A percentile compares a stretch with the other conserved stretches of the same genome.
Conservation (phyloP, 1,140 invertebrate species). For the Carposina sasakii region DNA sequence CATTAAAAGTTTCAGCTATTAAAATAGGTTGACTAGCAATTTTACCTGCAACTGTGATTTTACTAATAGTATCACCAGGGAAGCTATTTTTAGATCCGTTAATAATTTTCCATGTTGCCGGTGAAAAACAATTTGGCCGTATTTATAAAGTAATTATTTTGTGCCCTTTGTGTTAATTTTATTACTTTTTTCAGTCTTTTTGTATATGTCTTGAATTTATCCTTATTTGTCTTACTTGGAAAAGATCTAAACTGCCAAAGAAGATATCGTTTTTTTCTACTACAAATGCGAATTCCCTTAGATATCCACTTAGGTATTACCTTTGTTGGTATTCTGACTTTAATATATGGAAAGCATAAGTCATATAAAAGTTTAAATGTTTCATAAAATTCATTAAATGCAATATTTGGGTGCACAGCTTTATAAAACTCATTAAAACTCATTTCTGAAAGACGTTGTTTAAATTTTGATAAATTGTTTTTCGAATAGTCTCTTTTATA, state of each 20-base stretch:
- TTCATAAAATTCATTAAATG: constrained; percentile 1
- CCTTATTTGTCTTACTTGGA: not conserved
- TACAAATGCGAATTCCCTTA: not conserved
- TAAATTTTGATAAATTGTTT: constrained; percentile 7
- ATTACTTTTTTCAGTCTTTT: constrained; percentile 1
- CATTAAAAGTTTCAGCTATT: no score
- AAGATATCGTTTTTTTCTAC: not conserved
- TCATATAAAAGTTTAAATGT: constrained; percentile 6
- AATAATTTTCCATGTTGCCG: constrained; percentile 6
- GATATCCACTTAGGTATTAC: constrained; percentile 7
- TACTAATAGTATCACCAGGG: not conserved
- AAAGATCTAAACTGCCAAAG: not conserved
- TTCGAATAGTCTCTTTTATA: constrained; percentile 1
- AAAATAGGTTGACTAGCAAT: not conserved
- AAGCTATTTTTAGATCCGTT: not conserved
- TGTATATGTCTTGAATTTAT: not conserved
- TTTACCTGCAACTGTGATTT: not conserved
- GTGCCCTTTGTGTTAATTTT: not conserved
- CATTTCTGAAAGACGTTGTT: not conserved
- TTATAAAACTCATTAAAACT: constrained; percentile 7
- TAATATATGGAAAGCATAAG: constrained; percentile 3
- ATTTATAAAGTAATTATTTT: constrained; percentile 10
- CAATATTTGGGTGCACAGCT: not conserved
- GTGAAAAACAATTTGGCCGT: not conserved
- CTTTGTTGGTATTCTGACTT: not conserved